Evolutionary conservation across 2,888 invertebrate species (phyloP).

Genomic region (Alloplasta piceator): DNA sequence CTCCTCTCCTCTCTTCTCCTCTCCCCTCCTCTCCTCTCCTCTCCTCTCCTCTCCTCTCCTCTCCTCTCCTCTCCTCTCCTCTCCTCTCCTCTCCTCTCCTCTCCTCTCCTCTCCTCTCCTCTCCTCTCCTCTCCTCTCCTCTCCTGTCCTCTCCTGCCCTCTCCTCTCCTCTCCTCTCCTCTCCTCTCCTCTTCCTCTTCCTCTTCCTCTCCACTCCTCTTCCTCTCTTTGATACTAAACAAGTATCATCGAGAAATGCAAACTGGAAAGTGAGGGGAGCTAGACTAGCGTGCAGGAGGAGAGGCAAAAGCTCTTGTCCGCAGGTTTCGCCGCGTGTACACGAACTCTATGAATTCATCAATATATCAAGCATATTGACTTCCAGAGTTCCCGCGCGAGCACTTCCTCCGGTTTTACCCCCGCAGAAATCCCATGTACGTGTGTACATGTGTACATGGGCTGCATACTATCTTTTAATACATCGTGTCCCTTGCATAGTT

Average conservation of each 20-base stretch:
- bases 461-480: slow-evolving; percentile 44
- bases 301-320: slow-evolving; percentile 62
- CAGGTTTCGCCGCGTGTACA: slow-evolving; percentile 61
- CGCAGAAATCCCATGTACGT: slow-evolving; percentile 20
- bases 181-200: too few relatives aligned
- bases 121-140: slow-evolving; percentile 13
- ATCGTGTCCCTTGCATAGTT: slow-evolving; percentile 56
- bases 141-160: slow-evolving; percentile 16
- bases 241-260: slow-evolving; percentile 25
- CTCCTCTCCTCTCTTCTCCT: slow-evolving; percentile 8
- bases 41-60: slow-evolving; percentile 14
- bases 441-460: not conserved
- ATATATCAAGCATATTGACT: slow-evolving; percentile 72
- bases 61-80: slow-evolving; percentile 11
- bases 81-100: slow-evolving; percentile 14
- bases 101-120: slow-evolving; percentile 11
- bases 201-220: slow-evolving; percentile 12
- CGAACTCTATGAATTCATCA: slow-evolving; percentile 73
- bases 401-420: slow-evolving; percentile 20
- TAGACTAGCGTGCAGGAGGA: slow-evolving; percentile 19
- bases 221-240: slow-evolving; percentile 6
- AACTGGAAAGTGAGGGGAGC: not conserved
- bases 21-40: slow-evolving; percentile 14
- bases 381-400: slow-evolving; percentile 50
- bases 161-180: slow-evolving; percentile 11